Percentiles rank a stretch among this genome's conserved stretches.
These are phyloP conservation scores for Lagocephalus sceleratus DNA, from an alignment of 2,797 vertebrate species.

Conservation along the genomic window DNA sequence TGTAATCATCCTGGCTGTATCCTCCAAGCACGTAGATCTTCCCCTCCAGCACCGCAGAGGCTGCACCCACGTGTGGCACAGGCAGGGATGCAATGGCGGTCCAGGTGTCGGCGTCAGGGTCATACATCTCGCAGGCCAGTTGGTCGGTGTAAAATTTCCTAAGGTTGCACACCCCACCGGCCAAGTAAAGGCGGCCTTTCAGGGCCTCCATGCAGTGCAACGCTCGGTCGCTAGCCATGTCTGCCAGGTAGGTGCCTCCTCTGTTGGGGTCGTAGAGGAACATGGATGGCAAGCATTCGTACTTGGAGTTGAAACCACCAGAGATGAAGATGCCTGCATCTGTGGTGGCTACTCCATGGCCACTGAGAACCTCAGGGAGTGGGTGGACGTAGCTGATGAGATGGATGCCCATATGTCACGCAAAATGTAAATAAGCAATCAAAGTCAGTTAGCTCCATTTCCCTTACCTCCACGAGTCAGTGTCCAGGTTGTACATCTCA, in stretches of 20 bases:
- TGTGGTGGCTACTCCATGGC: slow-evolving; percentile 55
- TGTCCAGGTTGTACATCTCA: slow-evolving; percentile 69
- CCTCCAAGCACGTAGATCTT: slow-evolving; percentile 77
- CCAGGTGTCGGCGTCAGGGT: slow-evolving; percentile 59
- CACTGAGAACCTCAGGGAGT: slow-evolving; percentile 70
- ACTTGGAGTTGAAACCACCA: slow-evolving; percentile 74
- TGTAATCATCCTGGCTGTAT: slow-evolving; percentile 76
- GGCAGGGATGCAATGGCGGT: slow-evolving; percentile 50
- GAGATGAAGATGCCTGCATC: slow-evolving; percentile 71
- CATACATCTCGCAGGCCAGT: slow-evolving; percentile 70
- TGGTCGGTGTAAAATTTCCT: slow-evolving; percentile 73
- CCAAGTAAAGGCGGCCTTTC: slow-evolving; percentile 61
- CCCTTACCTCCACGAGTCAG: slow-evolving; percentile 74
- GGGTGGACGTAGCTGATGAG: slow-evolving; percentile 58
- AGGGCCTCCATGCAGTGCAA: slow-evolving; percentile 79
- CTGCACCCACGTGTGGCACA: slow-evolving; percentile 71
- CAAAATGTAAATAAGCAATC: not conserved
- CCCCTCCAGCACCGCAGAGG: slow-evolving; percentile 72
- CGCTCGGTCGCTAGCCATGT: slow-evolving; percentile 72
- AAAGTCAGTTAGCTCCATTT: not conserved
- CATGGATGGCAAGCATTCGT: slow-evolving; percentile 70
- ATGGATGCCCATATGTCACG: not conserved
- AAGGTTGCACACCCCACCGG: slow-evolving; percentile 70
- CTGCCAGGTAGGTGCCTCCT: slow-evolving; percentile 64
- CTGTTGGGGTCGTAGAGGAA: slow-evolving; percentile 71